phyloP scores from a whole-genome alignment of 2,113 vertebrate species.

The Sceloporus tristichus region DNA sequence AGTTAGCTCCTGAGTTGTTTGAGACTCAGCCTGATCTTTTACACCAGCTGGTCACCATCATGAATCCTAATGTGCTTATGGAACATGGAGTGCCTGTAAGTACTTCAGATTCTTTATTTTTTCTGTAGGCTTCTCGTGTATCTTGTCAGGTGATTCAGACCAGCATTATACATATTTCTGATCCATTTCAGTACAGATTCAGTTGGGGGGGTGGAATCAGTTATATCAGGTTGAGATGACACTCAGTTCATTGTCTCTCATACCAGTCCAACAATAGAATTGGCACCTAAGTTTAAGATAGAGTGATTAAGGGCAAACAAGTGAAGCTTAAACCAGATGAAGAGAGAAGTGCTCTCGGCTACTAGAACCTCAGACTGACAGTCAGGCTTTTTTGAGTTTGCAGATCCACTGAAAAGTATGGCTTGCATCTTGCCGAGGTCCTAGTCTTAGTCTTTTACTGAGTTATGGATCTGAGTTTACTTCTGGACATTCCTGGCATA shows the following conservation, averaged over 20 bases:
- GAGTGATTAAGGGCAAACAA: background rate
- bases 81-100: conserved; percentile 97
- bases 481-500: background rate
- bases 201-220: background rate
- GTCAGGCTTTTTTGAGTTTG: background rate
- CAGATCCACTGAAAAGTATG: background rate
- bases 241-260: background rate
- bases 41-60: conserved; percentile 97
- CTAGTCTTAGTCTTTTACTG: background rate
- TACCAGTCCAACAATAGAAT: background rate
- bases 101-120: conserved; percentile 34
- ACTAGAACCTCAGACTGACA: background rate
- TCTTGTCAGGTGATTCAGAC: conserved; percentile 18
- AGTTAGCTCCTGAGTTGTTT: conserved; percentile 95
- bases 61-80: conserved; percentile 98
- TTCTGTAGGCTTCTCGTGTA: rapidly evolving
- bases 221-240: background rate
- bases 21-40: conserved; percentile 97
- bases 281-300: background rate
- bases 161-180: conserved; percentile 27
- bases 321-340: background rate
- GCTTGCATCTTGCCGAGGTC: background rate
- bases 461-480: background rate
- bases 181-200: background rate
- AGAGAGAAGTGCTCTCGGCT: background rate